Percentiles rank a stretch among this genome's conserved stretches.
These are phyloP conservation scores for Allygus modestus DNA, from an alignment of 2,888 invertebrate species.

Conservation along the genomic window DNA sequence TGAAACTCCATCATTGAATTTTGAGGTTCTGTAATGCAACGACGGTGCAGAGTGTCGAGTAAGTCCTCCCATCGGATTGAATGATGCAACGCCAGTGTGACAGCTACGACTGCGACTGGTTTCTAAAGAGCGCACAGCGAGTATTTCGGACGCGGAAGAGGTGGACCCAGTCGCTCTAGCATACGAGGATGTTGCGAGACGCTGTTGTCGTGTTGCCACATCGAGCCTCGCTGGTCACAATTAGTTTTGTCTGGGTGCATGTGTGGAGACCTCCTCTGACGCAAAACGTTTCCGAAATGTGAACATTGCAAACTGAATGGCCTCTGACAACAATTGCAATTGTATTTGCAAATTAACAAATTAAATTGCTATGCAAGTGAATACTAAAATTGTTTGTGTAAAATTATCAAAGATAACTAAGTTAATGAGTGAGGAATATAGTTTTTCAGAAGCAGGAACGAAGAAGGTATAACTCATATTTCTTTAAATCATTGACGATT, in stretches of 20 bases:
- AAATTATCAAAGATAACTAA: no score
- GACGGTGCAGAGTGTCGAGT: not conserved
- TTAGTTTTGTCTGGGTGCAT: conserved; percentile 25
- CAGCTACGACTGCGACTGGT: conserved; percentile 8
- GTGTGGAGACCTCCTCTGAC: not conserved
- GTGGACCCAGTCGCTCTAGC: not conserved
- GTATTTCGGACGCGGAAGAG: conserved; percentile 38
- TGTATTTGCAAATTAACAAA: no score
- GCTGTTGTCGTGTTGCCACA: not conserved
- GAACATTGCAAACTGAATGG: no score
- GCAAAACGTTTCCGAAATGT: not conserved
- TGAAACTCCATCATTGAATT: not conserved
- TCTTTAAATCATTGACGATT: no score
- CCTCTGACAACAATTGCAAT: no score
- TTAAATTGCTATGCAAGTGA: no score
- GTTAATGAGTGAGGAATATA: no score
- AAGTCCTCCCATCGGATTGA: not conserved
- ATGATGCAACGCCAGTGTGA: conserved; percentile 12
- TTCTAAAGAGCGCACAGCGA: conserved; percentile 14
- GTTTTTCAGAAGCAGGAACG: no score
- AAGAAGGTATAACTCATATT: no score
- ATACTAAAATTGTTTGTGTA: no score
- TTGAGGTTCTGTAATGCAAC: not conserved
- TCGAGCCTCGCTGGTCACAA: not conserved
- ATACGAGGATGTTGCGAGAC: not conserved